Conservation (phyloP, 2,888 invertebrate species). For the Morinoia aosen region DNA sequence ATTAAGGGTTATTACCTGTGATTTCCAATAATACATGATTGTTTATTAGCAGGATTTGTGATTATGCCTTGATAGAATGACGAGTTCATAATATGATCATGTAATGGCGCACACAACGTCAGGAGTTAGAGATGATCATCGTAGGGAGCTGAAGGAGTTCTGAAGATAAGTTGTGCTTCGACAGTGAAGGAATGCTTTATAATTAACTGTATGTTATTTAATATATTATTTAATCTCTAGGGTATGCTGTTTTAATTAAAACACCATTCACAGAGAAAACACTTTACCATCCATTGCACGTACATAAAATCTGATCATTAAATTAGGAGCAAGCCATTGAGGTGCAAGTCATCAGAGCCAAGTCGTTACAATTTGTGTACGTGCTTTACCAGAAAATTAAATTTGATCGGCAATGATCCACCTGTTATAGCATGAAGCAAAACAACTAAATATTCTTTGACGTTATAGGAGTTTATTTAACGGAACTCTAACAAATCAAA, state of each 20-base stretch:
- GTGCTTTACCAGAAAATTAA: neutral
- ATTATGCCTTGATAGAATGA: slow-evolving; percentile 38
- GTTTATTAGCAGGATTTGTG: slow-evolving; percentile 51
- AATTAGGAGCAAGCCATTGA: neutral
- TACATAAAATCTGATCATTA: no score
- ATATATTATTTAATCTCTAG: neutral
- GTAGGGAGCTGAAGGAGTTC: neutral
- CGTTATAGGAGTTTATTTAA: no score
- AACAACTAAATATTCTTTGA: neutral
- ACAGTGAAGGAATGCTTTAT: neutral
- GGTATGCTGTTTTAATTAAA: neutral
- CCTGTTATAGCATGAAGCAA: neutral
- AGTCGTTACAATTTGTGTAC: neutral
- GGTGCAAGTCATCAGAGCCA: neutral
- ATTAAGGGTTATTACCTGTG: slow-evolving; percentile 53
- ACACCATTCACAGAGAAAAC: neutral
- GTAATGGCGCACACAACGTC: neutral
- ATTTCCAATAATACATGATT: slow-evolving; percentile 41
- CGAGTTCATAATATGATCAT: neutral
- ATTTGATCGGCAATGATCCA: neutral
- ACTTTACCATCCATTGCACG: neutral
- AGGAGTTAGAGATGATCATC: neutral
- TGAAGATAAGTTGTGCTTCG: neutral
- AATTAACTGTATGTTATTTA: neutral
- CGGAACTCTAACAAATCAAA: no score